Conservation (phyloP, 2,797 vertebrate genomes). For the Heterohyrax brucei region DNA sequence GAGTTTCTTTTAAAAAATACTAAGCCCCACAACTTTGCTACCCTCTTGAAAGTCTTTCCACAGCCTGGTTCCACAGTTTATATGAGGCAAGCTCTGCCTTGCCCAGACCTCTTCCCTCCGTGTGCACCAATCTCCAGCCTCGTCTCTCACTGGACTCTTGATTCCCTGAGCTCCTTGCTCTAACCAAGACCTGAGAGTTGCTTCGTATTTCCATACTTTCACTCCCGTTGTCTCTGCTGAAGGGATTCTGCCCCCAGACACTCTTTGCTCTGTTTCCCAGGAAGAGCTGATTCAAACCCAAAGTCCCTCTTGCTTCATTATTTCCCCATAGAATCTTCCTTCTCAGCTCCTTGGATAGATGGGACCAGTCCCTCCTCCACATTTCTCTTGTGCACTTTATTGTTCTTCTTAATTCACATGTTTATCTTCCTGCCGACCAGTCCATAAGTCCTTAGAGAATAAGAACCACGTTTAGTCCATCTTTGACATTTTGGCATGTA, state of each 20-base stretch:
- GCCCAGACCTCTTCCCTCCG: not conserved
- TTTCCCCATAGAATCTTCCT: no score
- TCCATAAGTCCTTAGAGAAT: not conserved
- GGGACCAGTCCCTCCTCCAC: not conserved
- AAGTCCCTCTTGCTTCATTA: no score
- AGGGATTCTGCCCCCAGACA: not conserved
- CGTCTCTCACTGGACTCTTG: not conserved
- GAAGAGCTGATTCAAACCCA: not conserved
- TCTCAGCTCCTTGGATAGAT: no score
- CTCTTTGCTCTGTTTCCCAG: no score
- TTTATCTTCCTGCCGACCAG: no score
- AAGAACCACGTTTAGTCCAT: not conserved
- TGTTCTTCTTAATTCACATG: not conserved
- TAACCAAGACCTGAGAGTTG: not conserved
- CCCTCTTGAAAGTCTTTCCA: not conserved
- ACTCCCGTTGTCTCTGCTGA: not conserved
- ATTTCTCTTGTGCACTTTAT: not conserved
- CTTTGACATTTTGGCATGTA: not conserved
- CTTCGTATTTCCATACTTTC: not conserved
- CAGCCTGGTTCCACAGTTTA: not conserved
- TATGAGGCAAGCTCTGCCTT: not conserved
- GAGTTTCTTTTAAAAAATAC: not conserved
- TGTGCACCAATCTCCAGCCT: not conserved
- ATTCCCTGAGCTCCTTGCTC: not conserved
- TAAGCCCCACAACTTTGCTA: rapidly evolving